A percentile compares a stretch with the other conserved stretches of the same genome.
Evolutionary conservation across 1,140 invertebrate species (phyloP).

Genomic region (Saccostrea cuccullata): DNA sequence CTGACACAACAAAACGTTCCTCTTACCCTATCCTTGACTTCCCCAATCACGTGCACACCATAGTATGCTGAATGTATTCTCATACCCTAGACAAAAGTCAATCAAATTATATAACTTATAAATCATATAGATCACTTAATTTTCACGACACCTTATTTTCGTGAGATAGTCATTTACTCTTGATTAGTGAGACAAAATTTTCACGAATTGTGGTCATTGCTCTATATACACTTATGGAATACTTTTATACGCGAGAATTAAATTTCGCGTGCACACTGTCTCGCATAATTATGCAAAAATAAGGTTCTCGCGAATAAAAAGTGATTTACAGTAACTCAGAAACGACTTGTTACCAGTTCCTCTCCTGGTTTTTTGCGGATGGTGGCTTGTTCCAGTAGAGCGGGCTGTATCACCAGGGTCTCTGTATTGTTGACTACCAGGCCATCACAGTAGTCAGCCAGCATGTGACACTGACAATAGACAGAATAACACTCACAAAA

Average conservation of each 20-base stretch:
- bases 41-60: slow-evolving; percentile 91
- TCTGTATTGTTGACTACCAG: slow-evolving; percentile 92
- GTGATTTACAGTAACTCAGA: too few species aligned
- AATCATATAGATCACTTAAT: too few species aligned
- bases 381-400: slow-evolving; percentile 90
- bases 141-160: too few species aligned
- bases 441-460: slow-evolving; percentile 89
- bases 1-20: neutral
- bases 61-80: slow-evolving; percentile 90
- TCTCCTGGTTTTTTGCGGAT: slow-evolving; percentile 90
- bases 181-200: too few species aligned
- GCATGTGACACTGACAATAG: slow-evolving; percentile 81
- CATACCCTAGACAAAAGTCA: slow-evolving; percentile 83
- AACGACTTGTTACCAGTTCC: slow-evolving; percentile 81
- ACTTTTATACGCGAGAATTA: too few species aligned
- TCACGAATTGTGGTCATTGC: too few species aligned
- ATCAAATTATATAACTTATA: neutral
- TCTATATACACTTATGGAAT: too few species aligned
- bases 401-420: slow-evolving; percentile 92
- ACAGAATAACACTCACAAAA: slow-evolving; percentile 28
- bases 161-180: too few species aligned
- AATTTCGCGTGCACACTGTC: too few species aligned
- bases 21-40: slow-evolving; percentile 87
- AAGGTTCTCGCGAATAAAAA: too few species aligned
- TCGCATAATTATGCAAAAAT: too few species aligned